Evolutionary conservation across 2,797 vertebrate species (phyloP).

Genomic region (Babyrousa celebensis): DNA sequence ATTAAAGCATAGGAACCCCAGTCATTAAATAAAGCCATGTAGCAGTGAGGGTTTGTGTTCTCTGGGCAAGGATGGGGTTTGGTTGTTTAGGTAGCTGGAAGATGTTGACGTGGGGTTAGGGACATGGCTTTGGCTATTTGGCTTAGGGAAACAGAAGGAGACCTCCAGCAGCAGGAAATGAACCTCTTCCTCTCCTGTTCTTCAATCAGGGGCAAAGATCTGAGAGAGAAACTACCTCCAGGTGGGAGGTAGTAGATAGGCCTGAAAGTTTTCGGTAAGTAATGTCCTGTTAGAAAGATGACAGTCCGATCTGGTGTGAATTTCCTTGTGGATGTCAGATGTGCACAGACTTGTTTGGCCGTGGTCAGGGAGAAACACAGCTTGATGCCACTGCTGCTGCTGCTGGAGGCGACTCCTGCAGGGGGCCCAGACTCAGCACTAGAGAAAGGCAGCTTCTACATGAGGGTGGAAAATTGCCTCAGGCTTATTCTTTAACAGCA

Average conservation of each 20-base stretch:
- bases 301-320: neutral
- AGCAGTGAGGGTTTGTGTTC: neutral
- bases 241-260: neutral
- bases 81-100: constrained; percentile 10
- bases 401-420: constrained; percentile 29
- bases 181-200: neutral
- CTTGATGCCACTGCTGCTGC: neutral
- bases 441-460: neutral
- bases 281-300: neutral
- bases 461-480: neutral
- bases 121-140: constrained; percentile 59
- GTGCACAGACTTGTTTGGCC: neutral
- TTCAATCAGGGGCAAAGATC: neutral
- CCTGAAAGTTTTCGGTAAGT: neutral
- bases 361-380: neutral
- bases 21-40: constrained; percentile 1
- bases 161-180: neutral
- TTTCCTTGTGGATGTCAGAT: neutral
- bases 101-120: neutral
- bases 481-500: constrained; percentile 54
- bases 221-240: neutral
- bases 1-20: neutral
- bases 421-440: constrained; percentile 37
- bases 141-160: constrained; percentile 34
- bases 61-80: neutral